Conservation (phyloP, 2,888 invertebrate genomes). For the Cephus runcator region DNA sequence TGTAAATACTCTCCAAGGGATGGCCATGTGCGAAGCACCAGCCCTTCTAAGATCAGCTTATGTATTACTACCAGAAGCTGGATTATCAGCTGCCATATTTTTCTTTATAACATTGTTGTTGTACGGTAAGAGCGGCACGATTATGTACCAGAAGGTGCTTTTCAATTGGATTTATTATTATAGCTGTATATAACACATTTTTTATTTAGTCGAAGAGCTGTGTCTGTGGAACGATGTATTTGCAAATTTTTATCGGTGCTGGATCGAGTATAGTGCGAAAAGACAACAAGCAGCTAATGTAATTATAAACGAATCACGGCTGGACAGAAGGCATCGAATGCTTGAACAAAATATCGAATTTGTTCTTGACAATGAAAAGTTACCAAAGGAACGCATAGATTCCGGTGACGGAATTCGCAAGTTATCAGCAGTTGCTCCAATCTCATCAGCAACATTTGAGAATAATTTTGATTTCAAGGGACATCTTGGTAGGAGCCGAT, state of each 20-base stretch:
- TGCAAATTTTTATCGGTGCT: slow-evolving; percentile 38
- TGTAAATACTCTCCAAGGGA: slow-evolving; percentile 46
- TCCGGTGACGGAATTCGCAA: not conserved
- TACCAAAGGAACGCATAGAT: not conserved
- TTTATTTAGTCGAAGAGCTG: slow-evolving; percentile 44
- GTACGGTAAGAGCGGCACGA: slow-evolving; percentile 34
- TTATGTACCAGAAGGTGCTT: not conserved
- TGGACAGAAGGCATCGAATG: not conserved
- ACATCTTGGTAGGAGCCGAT: not conserved
- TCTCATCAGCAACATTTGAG: not conserved
- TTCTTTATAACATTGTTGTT: slow-evolving; percentile 39
- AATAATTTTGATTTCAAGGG: not conserved
- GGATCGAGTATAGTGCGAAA: slow-evolving; percentile 35
- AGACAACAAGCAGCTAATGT: not conserved
- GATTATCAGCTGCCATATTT: slow-evolving; percentile 39
- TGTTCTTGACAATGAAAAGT: not conserved
- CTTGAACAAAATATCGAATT: not conserved
- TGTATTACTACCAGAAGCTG: slow-evolving; percentile 37
- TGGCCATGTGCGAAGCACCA: slow-evolving; percentile 45
- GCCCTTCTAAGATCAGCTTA: slow-evolving; percentile 38
- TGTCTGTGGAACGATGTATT: slow-evolving; percentile 48
- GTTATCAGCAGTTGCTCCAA: not conserved
- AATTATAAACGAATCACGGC: not conserved
- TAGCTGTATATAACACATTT: not conserved
- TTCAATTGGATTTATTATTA: not conserved